A percentile compares a stretch with the other conserved stretches of the same genome.
Conservation (phyloP, 2,888 invertebrate genomes). For the Dexiosoma caninum region DNA sequence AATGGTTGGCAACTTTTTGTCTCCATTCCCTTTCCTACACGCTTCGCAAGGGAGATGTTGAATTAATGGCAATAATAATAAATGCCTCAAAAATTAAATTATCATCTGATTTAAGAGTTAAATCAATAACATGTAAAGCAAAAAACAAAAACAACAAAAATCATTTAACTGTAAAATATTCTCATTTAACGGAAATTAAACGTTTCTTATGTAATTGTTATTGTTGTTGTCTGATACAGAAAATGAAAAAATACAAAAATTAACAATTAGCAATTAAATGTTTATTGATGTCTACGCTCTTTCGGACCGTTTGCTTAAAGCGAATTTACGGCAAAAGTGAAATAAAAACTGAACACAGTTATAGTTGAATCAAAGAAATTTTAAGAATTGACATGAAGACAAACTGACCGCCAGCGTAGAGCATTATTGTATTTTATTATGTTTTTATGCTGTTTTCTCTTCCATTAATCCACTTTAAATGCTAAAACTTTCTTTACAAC, state of each 20-base stretch:
- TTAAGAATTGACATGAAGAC: neutral
- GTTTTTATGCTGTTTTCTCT: neutral
- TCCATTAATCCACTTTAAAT: too few relatives aligned
- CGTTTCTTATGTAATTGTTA: conserved; percentile 37
- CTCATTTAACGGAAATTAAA: conserved; percentile 50
- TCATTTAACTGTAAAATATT: conserved; percentile 53
- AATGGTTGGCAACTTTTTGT: neutral
- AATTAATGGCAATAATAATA: conserved; percentile 13
- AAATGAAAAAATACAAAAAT: neutral
- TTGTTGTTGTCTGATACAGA: neutral
- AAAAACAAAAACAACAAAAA: conserved; percentile 24
- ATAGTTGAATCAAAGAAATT: neutral
- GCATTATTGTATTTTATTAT: neutral
- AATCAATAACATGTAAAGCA: conserved; percentile 43
- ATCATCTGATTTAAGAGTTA: conserved; percentile 42
- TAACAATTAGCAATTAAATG: conserved; percentile 43
- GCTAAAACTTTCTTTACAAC: too few relatives aligned
- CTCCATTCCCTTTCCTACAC: neutral
- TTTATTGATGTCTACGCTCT: conserved; percentile 4
- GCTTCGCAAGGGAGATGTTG: neutral
- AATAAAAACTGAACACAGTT: neutral
- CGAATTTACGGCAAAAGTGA: conserved; percentile 9
- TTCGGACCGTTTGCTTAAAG: neutral
- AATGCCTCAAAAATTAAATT: conserved; percentile 18
- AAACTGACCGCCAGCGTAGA: too few relatives aligned